These are phyloP conservation scores for Dissostichus mawsoni DNA, from an alignment of 2,113 vertebrate genomes.

Conservation along the genomic window DNA sequence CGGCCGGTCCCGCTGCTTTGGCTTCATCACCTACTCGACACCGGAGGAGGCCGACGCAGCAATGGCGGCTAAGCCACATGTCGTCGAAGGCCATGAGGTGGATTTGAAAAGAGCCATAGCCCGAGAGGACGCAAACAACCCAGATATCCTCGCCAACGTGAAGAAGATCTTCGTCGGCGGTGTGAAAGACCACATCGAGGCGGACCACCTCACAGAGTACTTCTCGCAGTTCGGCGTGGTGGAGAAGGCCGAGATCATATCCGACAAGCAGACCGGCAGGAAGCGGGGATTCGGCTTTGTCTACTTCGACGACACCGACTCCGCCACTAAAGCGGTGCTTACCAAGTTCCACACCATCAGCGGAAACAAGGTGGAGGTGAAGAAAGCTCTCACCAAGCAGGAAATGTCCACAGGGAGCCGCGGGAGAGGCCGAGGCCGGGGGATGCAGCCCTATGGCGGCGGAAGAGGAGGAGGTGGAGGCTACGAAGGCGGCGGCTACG, in stretches of 20 bases:
- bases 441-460: conserved; percentile 86
- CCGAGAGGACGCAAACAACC: conserved; percentile 91
- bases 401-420: conserved; percentile 84
- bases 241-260: conserved; percentile 96
- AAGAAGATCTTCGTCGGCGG: conserved; percentile 99
- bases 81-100: conserved; percentile 93
- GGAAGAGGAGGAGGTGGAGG: conserved; percentile 88
- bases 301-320: conserved; percentile 94
- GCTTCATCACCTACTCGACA: conserved; percentile 94
- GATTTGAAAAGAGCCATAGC: conserved; percentile 95
- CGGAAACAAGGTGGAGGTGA: conserved; percentile 94
- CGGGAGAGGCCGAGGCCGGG: conserved; percentile 87
- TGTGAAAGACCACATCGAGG: conserved; percentile 93
- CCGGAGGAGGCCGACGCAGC: conserved; percentile 95
- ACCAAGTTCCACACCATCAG: conserved; percentile 93
- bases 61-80: conserved; percentile 95
- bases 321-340: conserved; percentile 94
- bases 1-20: conserved; percentile 91
- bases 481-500: conserved; percentile 85
- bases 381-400: conserved; percentile 93
- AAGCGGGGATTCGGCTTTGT: conserved; percentile 97
- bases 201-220: conserved; percentile 91
- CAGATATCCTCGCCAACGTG: conserved; percentile 95
- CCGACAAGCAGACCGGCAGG: conserved; percentile 95
- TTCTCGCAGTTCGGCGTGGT: conserved; percentile 94